Evolutionary conservation across 2,888 invertebrate genomes (phyloP), one percentile per base, ranked within the genome.

Genomic region (Apoderus coryli): DNA sequence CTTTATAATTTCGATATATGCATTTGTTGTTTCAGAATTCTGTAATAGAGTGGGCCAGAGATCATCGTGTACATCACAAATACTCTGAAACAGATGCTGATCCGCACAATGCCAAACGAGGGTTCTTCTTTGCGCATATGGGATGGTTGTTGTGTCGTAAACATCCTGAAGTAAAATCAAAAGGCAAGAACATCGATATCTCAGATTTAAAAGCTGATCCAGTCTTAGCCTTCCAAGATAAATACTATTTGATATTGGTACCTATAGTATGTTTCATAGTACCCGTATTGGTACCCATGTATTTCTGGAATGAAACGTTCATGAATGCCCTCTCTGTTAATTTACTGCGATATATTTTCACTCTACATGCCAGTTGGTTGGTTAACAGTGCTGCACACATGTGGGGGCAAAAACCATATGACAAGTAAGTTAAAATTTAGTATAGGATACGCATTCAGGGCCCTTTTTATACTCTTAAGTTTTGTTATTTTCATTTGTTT

Each of bases 61-160:
- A 81, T 50, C 79, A 80, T 59, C 68, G 84, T 44, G 79, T 85
- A 51, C 85, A 92, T 55, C 90, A 92, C 64, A 92, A 90, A 56
- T 90, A 76, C 61, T 82, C 81, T 11, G 90, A 92, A 55, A 92
- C 90, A 0, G 77, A 90, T 54, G 90, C 89, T 1, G 90, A 92
- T 60, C 90, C 90, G 0, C 89, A 92, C 56, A 89, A 90, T 53
- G 85, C 89, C 2, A 82, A 62, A 29, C 67, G 90, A 14, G 95
- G 95, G 6, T 90, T 95, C 64, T 93, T 93, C 69, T 95, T 93
- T 62, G 74, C 92, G 0, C 95, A 95, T 57, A 69, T 93, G 45
- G 95, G 95, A 35, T 95, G 95, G 95, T 65, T 95, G 37, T 60
- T 93, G 32, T 78, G 79, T 47, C 72, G 76, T 45, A 93, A 95